These are phyloP conservation scores for Tyrannus savana DNA, from an alignment of 2,113 vertebrate species.

Conservation along the genomic window DNA sequence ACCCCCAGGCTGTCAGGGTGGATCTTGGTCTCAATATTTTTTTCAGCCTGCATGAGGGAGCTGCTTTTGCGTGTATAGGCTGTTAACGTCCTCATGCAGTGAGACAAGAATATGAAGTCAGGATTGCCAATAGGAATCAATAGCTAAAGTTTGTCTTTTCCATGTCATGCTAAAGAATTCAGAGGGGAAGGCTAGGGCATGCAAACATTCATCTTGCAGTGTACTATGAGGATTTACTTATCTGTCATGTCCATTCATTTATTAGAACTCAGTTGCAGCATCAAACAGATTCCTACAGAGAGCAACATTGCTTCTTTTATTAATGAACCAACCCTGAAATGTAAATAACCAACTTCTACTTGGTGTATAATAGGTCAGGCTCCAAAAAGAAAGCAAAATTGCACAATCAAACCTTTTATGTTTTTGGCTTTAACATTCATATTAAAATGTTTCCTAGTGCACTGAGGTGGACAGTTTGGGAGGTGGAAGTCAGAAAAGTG, in stretches of 20 bases:
- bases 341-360: conserved; percentile 5
- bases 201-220: background rate
- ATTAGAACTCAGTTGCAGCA: conserved; percentile 29
- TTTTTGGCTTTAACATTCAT: background rate
- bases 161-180: background rate
- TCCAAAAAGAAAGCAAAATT: conserved; percentile 21
- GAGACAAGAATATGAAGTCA: background rate
- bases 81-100: background rate
- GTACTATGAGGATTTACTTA: background rate
- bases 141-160: background rate
- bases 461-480: background rate
- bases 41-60: background rate
- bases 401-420: background rate
- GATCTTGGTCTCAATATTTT: background rate
- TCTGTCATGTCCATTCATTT: conserved; percentile 21
- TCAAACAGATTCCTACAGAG: conserved; percentile 25
- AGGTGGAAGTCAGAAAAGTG: conserved; percentile 10
- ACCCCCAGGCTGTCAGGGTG: background rate
- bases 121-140: background rate
- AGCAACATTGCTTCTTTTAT: conserved; percentile 23
- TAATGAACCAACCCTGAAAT: conserved; percentile 34
- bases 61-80: background rate
- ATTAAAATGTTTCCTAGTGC: background rate
- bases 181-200: background rate
- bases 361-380: background rate